A percentile compares a stretch with the other conserved stretches of the same genome.
phyloP scores from a whole-genome alignment of 2,888 invertebrate genomes.

The Melipona bicolor region DNA sequence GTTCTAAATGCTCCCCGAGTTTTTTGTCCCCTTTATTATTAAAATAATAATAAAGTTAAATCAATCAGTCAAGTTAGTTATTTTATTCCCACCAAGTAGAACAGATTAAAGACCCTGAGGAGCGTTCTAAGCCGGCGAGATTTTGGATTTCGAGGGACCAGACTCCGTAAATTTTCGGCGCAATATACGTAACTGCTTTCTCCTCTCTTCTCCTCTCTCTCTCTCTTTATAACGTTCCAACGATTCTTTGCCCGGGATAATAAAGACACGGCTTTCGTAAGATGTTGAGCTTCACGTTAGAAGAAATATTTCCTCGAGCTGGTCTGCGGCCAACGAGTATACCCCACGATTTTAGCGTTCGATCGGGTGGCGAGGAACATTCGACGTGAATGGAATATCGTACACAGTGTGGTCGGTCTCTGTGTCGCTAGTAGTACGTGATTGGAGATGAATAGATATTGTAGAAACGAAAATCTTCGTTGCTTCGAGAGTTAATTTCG shows the following conservation, averaged over 20 bases:
- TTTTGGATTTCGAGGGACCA: background rate
- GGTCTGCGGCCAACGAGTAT: background rate
- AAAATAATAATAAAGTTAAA: too few relatives aligned
- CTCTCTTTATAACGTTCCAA: background rate
- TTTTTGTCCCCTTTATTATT: too few relatives aligned
- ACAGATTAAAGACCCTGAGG: background rate
- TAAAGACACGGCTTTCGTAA: slow-evolving; percentile 7
- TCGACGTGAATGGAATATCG: background rate
- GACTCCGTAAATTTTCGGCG: slow-evolving; percentile 18
- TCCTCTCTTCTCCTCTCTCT: background rate
- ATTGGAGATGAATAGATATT: background rate
- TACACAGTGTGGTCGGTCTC: too few relatives aligned
- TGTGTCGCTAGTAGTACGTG: background rate
- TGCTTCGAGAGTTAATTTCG: background rate
- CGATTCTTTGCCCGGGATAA: slow-evolving; percentile 4
- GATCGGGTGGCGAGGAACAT: background rate
- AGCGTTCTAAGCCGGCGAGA: background rate
- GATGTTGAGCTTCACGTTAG: background rate
- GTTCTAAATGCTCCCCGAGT: background rate
- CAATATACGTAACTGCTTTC: slow-evolving; percentile 4
- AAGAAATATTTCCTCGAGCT: background rate
- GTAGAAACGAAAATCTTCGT: too few relatives aligned
- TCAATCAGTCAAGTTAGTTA: background rate
- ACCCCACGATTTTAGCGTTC: background rate
- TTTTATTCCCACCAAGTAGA: background rate